Evolutionary conservation across 2,888 invertebrate species (phyloP).

Genomic region (Pammene aurita): DNA sequence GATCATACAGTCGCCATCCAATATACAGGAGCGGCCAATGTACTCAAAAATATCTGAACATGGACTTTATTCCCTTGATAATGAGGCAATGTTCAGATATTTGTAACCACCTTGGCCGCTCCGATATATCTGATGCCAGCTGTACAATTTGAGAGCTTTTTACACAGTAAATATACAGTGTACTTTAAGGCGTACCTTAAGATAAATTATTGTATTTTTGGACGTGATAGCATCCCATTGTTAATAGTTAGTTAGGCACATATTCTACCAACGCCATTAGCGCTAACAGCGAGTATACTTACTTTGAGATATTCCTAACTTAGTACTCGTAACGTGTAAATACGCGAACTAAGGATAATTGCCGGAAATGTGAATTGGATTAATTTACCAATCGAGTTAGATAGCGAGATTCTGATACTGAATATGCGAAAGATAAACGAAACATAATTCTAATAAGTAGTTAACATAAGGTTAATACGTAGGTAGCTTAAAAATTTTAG

Average conservation of each 20-base stretch:
- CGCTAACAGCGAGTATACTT: constrained; percentile 2
- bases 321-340: constrained; percentile 14
- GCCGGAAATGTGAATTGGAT: not conserved
- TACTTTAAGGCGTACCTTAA: not conserved
- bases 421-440: too few relatives aligned
- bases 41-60: too few relatives aligned
- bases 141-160: not conserved
- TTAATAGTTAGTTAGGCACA: not conserved
- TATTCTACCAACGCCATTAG: constrained; percentile 21
- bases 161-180: not conserved
- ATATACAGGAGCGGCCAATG: too few relatives aligned
- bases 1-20: too few relatives aligned
- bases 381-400: not conserved
- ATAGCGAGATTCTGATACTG: not conserved
- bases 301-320: constrained; percentile 17
- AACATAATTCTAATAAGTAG: too few relatives aligned
- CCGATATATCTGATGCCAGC: too few relatives aligned
- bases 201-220: constrained; percentile 1
- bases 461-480: too few relatives aligned
- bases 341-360: constrained; percentile 8
- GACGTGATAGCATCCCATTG: constrained; percentile 5
- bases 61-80: too few relatives aligned
- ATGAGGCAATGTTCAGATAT: too few relatives aligned
- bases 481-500: too few relatives aligned
- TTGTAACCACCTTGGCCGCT: too few relatives aligned